phyloP scores from a whole-genome alignment of 92 coral and sea anemone species.

The Hydrozoanthus gracilis region DNA sequence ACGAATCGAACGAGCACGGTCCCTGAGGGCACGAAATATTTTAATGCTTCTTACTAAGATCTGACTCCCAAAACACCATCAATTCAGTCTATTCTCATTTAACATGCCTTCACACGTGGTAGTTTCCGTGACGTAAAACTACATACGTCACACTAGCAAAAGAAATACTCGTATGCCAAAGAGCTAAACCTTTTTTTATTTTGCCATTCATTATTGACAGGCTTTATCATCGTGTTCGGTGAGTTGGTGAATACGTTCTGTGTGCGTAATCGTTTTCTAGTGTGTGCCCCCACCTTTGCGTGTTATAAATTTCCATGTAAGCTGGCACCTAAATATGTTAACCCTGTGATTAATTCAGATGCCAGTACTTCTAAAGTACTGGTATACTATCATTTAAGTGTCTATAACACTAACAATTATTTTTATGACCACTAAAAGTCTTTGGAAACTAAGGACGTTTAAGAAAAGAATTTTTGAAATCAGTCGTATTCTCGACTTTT shows the following conservation, averaged over 20 bases:
- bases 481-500: too few relatives aligned
- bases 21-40: background rate
- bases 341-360: too few relatives aligned
- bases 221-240: background rate
- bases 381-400: too few relatives aligned
- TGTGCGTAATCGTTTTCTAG: background rate
- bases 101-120: background rate
- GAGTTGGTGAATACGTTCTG: background rate
- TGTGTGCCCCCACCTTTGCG: too few relatives aligned
- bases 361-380: too few relatives aligned
- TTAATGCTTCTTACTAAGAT: background rate
- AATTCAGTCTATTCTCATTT: background rate
- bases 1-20: slow-evolving; percentile 10
- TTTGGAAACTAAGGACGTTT: too few relatives aligned
- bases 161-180: background rate
- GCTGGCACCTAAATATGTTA: too few relatives aligned
- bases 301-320: too few relatives aligned
- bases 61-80: background rate
- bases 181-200: background rate
- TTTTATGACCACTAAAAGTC: too few relatives aligned
- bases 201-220: background rate
- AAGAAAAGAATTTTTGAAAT: too few relatives aligned
- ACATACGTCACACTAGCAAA: slow-evolving; percentile 8
- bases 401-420: too few relatives aligned
- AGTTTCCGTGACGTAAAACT: background rate